A percentile compares a stretch with the other conserved stretches of the same genome.
phyloP scores from a whole-genome alignment of 1,140 invertebrate genomes.

The Drosophila rufa region DNA sequence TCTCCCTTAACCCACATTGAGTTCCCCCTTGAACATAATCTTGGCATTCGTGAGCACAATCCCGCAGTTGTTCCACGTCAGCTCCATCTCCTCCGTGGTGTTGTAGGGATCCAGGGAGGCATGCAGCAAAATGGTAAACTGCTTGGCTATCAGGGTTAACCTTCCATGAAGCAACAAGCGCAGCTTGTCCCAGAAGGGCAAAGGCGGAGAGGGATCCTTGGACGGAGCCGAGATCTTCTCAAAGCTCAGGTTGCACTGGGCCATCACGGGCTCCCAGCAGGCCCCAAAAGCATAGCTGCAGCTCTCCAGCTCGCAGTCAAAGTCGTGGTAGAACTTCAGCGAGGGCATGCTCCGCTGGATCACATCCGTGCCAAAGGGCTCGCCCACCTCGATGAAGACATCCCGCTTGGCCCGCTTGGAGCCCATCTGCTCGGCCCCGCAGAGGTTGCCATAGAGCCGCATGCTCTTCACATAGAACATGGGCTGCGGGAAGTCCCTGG shows the following conservation, averaged over 20 bases:
- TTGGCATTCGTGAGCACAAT: constrained; percentile 98
- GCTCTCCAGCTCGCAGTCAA: constrained; percentile 96
- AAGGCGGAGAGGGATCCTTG: constrained; percentile 95
- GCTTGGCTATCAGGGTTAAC: constrained; percentile 93
- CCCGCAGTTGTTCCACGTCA: constrained; percentile 96
- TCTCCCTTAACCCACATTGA: constrained; percentile 86
- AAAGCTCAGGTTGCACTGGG: constrained; percentile 97
- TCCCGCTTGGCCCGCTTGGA: constrained; percentile 91
- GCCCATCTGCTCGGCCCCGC: constrained; percentile 95
- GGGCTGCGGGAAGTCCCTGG: constrained; percentile 97
- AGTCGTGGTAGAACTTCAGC: constrained; percentile 98
- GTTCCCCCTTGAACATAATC: constrained; percentile 93
- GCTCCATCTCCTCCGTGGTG: constrained; percentile 99
- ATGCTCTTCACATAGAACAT: constrained; percentile 93
- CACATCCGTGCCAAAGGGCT: constrained; percentile 90
- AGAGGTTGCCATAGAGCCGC: constrained; percentile 94
- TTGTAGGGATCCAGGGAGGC: constrained; percentile 99
- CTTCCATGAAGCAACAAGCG: constrained; percentile 96
- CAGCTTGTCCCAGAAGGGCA: constrained; percentile 99
- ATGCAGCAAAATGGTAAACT: constrained; percentile 95
- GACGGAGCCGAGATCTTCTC: constrained; percentile 94
- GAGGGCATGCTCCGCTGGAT: constrained; percentile 96
- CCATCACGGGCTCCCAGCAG: constrained; percentile 99
- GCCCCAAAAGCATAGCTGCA: constrained; percentile 97
- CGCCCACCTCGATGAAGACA: constrained; percentile 90